These are phyloP conservation scores for Pogonus chalceus DNA, from an alignment of 1,140 invertebrate species.

Conservation along the genomic window DNA sequence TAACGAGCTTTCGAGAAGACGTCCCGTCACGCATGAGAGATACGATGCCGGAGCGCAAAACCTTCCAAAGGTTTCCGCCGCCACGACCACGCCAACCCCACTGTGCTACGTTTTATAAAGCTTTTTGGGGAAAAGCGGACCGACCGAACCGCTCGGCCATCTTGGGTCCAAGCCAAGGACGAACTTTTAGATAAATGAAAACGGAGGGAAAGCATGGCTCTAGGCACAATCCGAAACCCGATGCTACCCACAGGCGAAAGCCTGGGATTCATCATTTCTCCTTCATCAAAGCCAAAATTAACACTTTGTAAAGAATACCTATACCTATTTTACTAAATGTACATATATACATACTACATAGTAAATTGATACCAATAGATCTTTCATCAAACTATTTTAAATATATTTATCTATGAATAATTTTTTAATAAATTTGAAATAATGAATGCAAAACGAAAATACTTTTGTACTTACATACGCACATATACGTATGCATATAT, in stretches of 20 bases:
- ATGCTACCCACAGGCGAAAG: too few species aligned
- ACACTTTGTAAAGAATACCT: too few species aligned
- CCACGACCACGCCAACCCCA: neutral
- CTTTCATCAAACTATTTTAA: too few species aligned
- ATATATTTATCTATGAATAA: neutral
- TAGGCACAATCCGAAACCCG: too few species aligned
- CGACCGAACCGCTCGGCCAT: neutral
- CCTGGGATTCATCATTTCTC: too few species aligned
- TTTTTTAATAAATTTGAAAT: neutral
- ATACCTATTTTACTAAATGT: too few species aligned
- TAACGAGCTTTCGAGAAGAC: slow-evolving; percentile 3
- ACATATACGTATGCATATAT: neutral
- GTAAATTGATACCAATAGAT: too few species aligned
- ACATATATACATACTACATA: too few species aligned
- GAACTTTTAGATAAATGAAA: slow-evolving; percentile 5
- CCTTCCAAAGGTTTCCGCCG: neutral
- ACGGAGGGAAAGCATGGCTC: neutral
- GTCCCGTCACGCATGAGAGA: slow-evolving; percentile 5
- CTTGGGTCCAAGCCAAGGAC: slow-evolving; percentile 5
- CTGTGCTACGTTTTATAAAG: neutral
- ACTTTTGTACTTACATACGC: neutral
- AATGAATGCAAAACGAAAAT: too few species aligned
- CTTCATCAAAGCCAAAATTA: too few species aligned
- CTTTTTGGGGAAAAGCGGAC: neutral
- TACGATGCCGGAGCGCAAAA: neutral